Evolutionary conservation across 2,888 invertebrate species (phyloP), one percentile per base, ranked within the genome.

Genomic region (Blomia tropicalis): DNA sequence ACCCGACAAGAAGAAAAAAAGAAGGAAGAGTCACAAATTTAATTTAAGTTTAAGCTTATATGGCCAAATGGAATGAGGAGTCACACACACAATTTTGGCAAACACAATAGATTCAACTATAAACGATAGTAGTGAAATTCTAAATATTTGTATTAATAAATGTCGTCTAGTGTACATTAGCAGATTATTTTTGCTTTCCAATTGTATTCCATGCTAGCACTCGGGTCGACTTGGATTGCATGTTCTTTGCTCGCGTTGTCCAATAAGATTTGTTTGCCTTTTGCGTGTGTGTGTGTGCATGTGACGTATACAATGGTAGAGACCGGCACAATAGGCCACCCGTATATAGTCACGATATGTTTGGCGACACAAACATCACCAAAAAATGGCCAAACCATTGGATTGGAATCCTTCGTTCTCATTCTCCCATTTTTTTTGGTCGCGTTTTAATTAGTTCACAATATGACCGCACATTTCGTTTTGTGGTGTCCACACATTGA

Each of bases 61-160:
- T n/a, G 7, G 51, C 51, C 51, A 47, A 47, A 47, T 47, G 11
- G 51, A 47, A 47, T 11, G n/a, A n/a, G n/a, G n/a, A n/a, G n/a
- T n/a, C n/a, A n/a, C n/a, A n/a, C n/a, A n/a, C n/a, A n/a, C n/a
- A n/a, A n/a, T n/a, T n/a, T n/a, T n/a, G n/a, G n/a, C n/a, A n/a
- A n/a, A n/a, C n/a, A n/a, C n/a, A n/a, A n/a, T n/a, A n/a, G n/a
- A n/a, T n/a, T n/a, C n/a, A n/a, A n/a, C n/a, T n/a, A n/a, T n/a
- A n/a, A 27, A 47, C 14, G 51, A 27, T 7, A 7, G 51, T n/a
- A 47, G 27, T 25, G 22, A 47, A 47, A 47, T 47, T 47, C 51
- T 47, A 47, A 47, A 47, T 47, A 47, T 47, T 47, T 47, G 51
- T 47, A 47, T 47, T 47, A 47, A 47, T 47, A 47, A 47, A 47